Conservation (phyloP, 1,140 invertebrate genomes). For the Metaphire vulgaris region DNA sequence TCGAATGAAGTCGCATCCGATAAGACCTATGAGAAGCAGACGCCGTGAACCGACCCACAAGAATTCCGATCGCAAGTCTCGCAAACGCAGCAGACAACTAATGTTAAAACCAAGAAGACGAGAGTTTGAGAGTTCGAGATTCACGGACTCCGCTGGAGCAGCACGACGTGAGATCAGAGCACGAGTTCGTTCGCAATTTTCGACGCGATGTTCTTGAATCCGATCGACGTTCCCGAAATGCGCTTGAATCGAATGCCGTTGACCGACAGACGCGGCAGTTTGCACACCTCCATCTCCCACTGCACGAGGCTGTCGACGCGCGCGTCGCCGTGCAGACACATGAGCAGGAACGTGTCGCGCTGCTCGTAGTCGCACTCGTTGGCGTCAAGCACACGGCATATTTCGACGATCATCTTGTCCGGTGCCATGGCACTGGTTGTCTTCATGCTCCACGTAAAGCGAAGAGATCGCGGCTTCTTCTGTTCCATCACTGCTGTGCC, state of each 20-base stretch:
- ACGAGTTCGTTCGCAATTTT: slow-evolving; percentile 99
- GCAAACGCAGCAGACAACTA: too few relatives aligned
- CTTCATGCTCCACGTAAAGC: slow-evolving; percentile 99
- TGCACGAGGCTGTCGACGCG: slow-evolving; percentile 97
- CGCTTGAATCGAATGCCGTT: slow-evolving; percentile 99
- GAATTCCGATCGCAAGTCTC: too few relatives aligned
- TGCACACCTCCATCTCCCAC: slow-evolving; percentile 99
- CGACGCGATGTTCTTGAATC: slow-evolving; percentile 99
- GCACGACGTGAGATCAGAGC: too few relatives aligned
- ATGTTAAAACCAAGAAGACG: too few relatives aligned
- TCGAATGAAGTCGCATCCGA: too few relatives aligned
- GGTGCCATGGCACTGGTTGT: slow-evolving; percentile 96
- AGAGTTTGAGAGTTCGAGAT: too few relatives aligned
- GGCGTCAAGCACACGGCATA: slow-evolving; percentile 92
- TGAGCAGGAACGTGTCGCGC: slow-evolving; percentile 86
- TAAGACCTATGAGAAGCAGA: too few relatives aligned
- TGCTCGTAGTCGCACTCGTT: slow-evolving; percentile 99
- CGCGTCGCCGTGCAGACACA: slow-evolving; percentile 97
- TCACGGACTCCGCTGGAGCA: too few relatives aligned
- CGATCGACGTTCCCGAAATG: slow-evolving; percentile 98
- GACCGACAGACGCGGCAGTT: slow-evolving; percentile 90
- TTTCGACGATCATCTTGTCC: slow-evolving; percentile 97
- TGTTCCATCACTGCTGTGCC: not conserved
- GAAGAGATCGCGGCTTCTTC: slow-evolving; percentile 79
- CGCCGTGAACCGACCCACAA: too few relatives aligned